Base-by-base conservation (phyloP, 2,113 vertebrate genomes). In the Natator depressus region DNA sequence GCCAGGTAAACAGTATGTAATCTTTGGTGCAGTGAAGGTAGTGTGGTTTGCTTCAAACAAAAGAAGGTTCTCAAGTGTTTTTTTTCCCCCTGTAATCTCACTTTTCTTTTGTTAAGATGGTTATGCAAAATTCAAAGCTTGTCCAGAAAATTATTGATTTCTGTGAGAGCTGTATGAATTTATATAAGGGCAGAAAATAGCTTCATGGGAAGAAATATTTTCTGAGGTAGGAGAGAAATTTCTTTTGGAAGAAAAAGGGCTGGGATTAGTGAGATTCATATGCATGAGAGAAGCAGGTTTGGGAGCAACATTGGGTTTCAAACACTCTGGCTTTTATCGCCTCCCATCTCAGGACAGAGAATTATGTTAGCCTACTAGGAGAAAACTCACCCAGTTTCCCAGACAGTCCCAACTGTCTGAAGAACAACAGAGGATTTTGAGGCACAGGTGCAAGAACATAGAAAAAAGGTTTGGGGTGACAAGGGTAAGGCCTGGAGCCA, bases 121-220 rank as follows among this genome's bases (percentile, higher is more conserved):
- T 83, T 92, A 75, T 31, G 31, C 27, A 85, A 96, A 90, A 90
- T 82, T 85, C 55, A 82, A 89, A 85, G n/a, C 3, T 93, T 87
- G 19, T 5, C 51, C 17, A 16, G 79, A 80, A 96, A 88, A 86
- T 80, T 31, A 17, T 53, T 12, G 2, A 62, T 5, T 85, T 8
- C 59, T 65, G 29, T n/a, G 9, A 59, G 25, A 82, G n/a, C 13
- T 83, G 46, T 31, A 76, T 20, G 80, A 7, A 62, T 85, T 86
- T 55, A 72, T 80, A 49, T 80, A 83, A 78, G 22, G 65, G 20
- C 5, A 87, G 53, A 62, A 72, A 2, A 62, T 27, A 50, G 16
- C 20, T 13, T 53, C 84, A 35, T 80, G 82, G 38, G 57, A 89
- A 79, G 51, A 6, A 35, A 4, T 24, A 54, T 20, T 11, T 9